Evolutionary conservation across 1,140 invertebrate species (phyloP).

Genomic region (Scylla paramamosain): DNA sequence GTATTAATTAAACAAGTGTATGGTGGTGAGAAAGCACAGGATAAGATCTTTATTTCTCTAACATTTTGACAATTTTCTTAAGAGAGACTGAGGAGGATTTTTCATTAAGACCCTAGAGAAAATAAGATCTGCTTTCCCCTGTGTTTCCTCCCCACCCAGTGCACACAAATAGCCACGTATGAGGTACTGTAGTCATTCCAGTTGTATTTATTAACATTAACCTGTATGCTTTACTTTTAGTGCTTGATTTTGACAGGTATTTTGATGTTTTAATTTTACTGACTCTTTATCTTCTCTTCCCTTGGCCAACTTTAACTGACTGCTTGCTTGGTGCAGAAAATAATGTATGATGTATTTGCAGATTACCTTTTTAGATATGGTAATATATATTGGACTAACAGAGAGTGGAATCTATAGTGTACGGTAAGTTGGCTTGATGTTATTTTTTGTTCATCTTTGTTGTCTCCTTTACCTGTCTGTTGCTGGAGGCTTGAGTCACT

Average conservation of each 20-base stretch:
- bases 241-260: no score
- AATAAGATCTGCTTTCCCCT: no score
- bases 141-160: no score
- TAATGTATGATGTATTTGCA: slow-evolving; percentile 77
- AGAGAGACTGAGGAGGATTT: no score
- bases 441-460: background rate
- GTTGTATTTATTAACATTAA: background rate
- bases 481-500: background rate
- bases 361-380: slow-evolving; percentile 81
- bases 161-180: background rate
- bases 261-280: no score
- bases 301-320: background rate
- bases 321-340: slow-evolving; percentile 31
- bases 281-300: background rate
- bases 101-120: no score
- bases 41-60: no score
- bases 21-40: no score
- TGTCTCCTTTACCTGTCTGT: background rate
- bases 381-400: slow-evolving; percentile 80
- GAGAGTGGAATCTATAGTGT: slow-evolving; percentile 77
- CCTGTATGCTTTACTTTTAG: background rate
- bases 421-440: slow-evolving; percentile 63
- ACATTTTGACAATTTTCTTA: no score
- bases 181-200: background rate
- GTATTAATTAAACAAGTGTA: no score